Percentiles rank a stretch among this genome's conserved stretches.
Conservation (phyloP, 2,888 invertebrate species). For the Phania funesta region DNA sequence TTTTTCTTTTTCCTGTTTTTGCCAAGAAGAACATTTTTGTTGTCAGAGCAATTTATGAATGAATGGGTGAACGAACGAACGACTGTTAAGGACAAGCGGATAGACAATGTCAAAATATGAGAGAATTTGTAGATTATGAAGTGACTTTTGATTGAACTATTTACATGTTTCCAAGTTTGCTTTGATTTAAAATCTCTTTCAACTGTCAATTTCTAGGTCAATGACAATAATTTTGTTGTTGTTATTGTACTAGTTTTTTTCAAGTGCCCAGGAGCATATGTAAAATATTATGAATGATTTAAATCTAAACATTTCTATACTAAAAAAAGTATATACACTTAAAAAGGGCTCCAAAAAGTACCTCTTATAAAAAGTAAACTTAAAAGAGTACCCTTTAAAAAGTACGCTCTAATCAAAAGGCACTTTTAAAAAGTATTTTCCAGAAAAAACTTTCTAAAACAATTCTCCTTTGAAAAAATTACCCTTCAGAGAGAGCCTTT, state of each 20-base stretch:
- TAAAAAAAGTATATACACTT: background rate
- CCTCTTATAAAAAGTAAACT: background rate
- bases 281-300: background rate
- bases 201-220: background rate
- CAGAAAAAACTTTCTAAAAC: too few relatives aligned
- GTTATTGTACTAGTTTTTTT: background rate
- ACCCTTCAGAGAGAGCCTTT: too few relatives aligned
- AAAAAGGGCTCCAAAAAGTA: background rate
- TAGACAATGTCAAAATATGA: conserved; percentile 13
- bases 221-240: background rate
- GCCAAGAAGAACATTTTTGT: too few relatives aligned
- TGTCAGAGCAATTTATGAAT: conserved; percentile 41
- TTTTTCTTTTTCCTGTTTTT: too few relatives aligned
- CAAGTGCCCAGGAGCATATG: background rate
- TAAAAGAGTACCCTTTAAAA: background rate
- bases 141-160: conserved; percentile 28
- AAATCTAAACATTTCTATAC: background rate
- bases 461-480: too few relatives aligned
- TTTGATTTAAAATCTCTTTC: conserved; percentile 44
- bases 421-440: too few relatives aligned
- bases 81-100: background rate
- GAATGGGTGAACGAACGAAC: background rate
- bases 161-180: conserved; percentile 11
- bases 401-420: too few relatives aligned
- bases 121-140: conserved; percentile 13